Percentiles rank a stretch among this genome's conserved stretches.
Evolutionary conservation across 2,888 invertebrate genomes (phyloP).

Genomic region (Conus canariensis): DNA sequence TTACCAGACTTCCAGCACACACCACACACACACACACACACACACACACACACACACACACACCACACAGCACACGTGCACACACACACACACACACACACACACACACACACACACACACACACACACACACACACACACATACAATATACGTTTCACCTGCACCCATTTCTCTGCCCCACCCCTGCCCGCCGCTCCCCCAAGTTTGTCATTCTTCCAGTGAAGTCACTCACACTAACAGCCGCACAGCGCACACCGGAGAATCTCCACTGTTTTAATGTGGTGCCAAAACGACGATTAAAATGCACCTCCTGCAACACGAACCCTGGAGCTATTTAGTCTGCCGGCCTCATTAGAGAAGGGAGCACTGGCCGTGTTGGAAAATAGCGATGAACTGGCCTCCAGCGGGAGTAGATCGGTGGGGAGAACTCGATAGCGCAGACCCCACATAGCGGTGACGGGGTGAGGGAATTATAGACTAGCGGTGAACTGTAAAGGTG

Average conservation of each 20-base stretch:
- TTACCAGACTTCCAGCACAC: too few relatives aligned
- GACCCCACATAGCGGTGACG: background rate
- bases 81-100: too few relatives aligned
- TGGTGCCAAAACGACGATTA: background rate
- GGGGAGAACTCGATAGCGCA: background rate
- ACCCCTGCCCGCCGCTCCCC: background rate
- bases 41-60: too few relatives aligned
- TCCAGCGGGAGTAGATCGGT: background rate
- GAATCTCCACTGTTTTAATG: background rate
- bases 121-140: background rate
- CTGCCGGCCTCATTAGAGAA: background rate
- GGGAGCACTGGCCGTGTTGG: background rate
- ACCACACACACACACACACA: too few relatives aligned
- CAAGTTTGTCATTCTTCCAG: background rate
- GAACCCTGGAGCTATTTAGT: background rate
- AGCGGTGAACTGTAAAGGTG: background rate
- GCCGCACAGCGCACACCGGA: background rate
- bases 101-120: too few relatives aligned
- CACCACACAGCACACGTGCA: background rate
- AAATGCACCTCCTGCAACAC: background rate
- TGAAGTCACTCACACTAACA: background rate
- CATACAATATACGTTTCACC: background rate
- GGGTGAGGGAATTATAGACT: background rate
- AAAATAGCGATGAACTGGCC: slow-evolving; percentile 6
- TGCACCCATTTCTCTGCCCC: background rate